phyloP scores from a whole-genome alignment of 2,888 invertebrate genomes.

The Cecidostiba fungosa region DNA sequence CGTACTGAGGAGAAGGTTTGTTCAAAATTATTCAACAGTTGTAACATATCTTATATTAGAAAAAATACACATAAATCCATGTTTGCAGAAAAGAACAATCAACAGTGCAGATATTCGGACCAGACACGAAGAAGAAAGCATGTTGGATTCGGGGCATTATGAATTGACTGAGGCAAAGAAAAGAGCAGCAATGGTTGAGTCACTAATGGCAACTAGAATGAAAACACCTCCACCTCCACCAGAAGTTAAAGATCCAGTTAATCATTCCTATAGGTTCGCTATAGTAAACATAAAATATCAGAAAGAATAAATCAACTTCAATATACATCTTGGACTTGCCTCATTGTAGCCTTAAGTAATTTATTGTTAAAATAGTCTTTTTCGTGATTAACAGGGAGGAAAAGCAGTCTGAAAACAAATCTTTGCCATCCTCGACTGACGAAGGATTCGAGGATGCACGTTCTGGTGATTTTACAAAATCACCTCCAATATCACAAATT shows the following conservation, averaged over 20 bases:
- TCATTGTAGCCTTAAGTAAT: constrained; percentile 26
- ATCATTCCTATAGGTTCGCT: constrained; percentile 73
- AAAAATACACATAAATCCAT: constrained; percentile 30
- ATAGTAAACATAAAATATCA: constrained; percentile 70
- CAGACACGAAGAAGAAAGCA: constrained; percentile 74
- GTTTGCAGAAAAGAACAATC: constrained; percentile 47
- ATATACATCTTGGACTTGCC: constrained; percentile 40
- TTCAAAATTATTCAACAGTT: constrained; percentile 26
- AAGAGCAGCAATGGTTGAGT: constrained; percentile 74
- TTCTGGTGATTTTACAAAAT: constrained; percentile 78
- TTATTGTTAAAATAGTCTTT: constrained; percentile 34
- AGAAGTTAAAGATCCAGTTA: constrained; percentile 69
- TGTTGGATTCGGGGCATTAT: constrained; percentile 78
- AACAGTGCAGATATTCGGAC: constrained; percentile 57
- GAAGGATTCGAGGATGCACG: constrained; percentile 83
- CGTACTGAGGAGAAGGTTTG: constrained; percentile 71
- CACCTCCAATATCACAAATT: constrained; percentile 72
- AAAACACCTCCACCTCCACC: constrained; percentile 66
- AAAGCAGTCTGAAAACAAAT: constrained; percentile 74
- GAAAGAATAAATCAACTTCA: constrained; percentile 65
- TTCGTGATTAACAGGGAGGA: constrained; percentile 69
- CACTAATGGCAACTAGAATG: constrained; percentile 68
- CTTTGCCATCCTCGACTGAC: constrained; percentile 80
- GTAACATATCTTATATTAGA: background rate
- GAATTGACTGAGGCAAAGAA: constrained; percentile 76